Conservation (phyloP, 2,797 vertebrate species). For the Gallirallus australis region DNA sequence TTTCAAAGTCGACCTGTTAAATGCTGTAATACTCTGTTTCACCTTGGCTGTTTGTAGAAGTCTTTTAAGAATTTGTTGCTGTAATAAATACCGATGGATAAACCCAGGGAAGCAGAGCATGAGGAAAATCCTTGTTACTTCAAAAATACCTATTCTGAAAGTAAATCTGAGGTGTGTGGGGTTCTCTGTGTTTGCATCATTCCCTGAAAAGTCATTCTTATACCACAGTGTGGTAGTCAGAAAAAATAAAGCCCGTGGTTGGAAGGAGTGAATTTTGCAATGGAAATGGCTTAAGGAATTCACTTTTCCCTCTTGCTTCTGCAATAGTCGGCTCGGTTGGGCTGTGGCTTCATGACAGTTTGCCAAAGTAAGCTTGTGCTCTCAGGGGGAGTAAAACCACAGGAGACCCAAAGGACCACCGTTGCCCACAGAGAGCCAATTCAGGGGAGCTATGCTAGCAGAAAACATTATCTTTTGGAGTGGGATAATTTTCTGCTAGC, state of each 20-base stretch:
- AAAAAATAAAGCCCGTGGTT: constrained; percentile 3
- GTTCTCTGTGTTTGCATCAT: background rate
- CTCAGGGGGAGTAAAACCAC: background rate
- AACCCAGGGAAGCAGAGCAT: background rate
- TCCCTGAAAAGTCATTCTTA: background rate
- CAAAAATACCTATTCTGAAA: background rate
- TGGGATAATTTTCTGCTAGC: background rate
- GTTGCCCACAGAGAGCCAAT: background rate
- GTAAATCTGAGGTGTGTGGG: background rate
- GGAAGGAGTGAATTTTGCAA: constrained; percentile 26
- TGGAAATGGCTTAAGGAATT: constrained; percentile 29
- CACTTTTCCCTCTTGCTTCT: constrained; percentile 7
- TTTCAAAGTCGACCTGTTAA: background rate
- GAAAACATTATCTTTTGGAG: background rate
- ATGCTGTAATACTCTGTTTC: background rate
- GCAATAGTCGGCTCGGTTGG: background rate
- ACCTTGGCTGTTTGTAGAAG: background rate
- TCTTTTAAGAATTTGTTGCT: background rate
- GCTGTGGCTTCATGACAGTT: background rate
- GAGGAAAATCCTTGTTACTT: background rate
- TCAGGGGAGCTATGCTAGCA: background rate
- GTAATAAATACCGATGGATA: background rate
- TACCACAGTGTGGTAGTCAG: background rate
- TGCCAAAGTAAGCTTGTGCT: background rate
- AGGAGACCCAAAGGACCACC: background rate